Base-by-base conservation (phyloP, 2,888 invertebrate genomes). In the Troides helena region DNA sequence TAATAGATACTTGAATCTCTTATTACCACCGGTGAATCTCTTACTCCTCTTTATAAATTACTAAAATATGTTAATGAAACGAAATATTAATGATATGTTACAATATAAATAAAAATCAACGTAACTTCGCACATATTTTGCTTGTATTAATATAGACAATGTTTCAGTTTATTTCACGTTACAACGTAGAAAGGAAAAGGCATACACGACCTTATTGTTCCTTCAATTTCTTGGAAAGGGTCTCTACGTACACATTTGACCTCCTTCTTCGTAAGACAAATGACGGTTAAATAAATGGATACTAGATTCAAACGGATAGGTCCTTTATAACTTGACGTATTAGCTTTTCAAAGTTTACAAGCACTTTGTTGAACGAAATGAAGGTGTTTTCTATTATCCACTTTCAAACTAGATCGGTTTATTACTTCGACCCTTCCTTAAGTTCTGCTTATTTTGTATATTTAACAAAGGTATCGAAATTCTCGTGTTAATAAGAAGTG, bases 271-370 rank as follows among this genome's bases (percentile, higher is more conserved):
- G 39, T 23, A n/a, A 62, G 43, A 62, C 43, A 62, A 62, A 62
- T 62, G 50, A 62, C 50, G 23, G 43, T 43, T 62, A 50, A 21
- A 62, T 18, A 62, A 2, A 50, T 62, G 8, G 50, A 50, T 62
- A 50, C 39, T 43, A 62, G 5, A 43, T 50, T 25, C 7, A 62
- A 25, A 25, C 25, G 50, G 17, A 46, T 30, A 59, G 50, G 50
- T 50, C 50, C 50, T 50, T 50, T 50, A 18, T 50, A 50, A 50
- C 50, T 50, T 50, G 50, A 50, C 50, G 50, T 50, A 50, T 50
- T 50, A 14, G 50, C 50, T 50, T 50, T 50, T 50, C 50, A 50
- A 17, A 14, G 17, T 17, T 14, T 5, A 50, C 50, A 50, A 50
- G 18, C 18, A 18, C 50, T 50, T 50, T 5, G 50, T 50, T 17